Evolutionary conservation across 2,113 vertebrate species (phyloP), one percentile per base, ranked within the genome.

Genomic region (Turnix velox): DNA sequence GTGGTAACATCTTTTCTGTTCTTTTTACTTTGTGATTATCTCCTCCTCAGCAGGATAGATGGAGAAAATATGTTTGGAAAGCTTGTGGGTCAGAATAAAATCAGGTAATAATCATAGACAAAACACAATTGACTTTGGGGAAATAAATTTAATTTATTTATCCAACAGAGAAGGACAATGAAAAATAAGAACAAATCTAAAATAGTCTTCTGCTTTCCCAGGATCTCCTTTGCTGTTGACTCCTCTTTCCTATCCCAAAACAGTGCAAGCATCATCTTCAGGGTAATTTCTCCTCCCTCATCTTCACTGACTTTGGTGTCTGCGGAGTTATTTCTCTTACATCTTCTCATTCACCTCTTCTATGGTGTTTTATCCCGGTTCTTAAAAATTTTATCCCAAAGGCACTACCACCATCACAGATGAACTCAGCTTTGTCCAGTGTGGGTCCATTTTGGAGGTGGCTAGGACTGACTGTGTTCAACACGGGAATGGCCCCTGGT

Each of bases 341-440:
- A 9, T 46, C 0, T 28, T 63, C 39, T 76, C 39, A 33, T 4
- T 54, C 22, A 3, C 63, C 7, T 84, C 14, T 75, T 24, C 31
- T 10, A 40, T 9, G 43, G 7, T 10, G 6, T 1, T 27, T 57
- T 69, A 63, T 30, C 10, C 8, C 10, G 14, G 2, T 23, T 68
- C 48, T 55, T 61, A 72, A 46, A 35, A 31, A 19, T 7, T 1
- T 28, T 71, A 37, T 40, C 17, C 14, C 15, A 55, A 52, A 24
- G 13, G 9, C 6, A 1, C 16, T 63, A 24, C 9, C 19, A 68
- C 1, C 1, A 0, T 19, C 7, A 1, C 13, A 4, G 5, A 46
- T 18, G 28, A 15, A 14, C 16, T 68, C 58, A 52, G 10, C 3
- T 59, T 65, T 65, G 49, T 12, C 6, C 68, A 84, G 16, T 1